Percentiles rank a stretch among this genome's conserved stretches.
Evolutionary conservation across 2,888 invertebrate genomes (phyloP).

Genomic region (Volucella zonaria): DNA sequence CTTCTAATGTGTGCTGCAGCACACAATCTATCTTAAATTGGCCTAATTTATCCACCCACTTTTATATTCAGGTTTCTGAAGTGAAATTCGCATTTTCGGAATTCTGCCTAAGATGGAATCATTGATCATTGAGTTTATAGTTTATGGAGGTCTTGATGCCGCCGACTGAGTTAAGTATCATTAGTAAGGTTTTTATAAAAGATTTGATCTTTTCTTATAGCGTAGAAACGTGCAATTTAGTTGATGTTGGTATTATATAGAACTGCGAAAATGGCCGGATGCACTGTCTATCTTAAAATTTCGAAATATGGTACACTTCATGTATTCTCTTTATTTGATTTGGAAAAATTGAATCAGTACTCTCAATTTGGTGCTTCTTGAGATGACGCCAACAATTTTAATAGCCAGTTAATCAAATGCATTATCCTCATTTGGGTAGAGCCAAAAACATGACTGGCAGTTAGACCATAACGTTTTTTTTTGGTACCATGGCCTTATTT

Average conservation of each 20-base stretch:
- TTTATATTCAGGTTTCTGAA: constrained; percentile 32
- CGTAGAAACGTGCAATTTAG: constrained; percentile 40
- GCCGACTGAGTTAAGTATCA: constrained; percentile 34
- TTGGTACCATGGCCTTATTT: no score
- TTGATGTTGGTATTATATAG: constrained; percentile 30
- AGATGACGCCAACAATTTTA: no score
- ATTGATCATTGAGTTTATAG: constrained; percentile 65
- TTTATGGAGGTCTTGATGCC: constrained; percentile 61
- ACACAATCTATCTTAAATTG: constrained; percentile 65
- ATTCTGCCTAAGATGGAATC: constrained; percentile 58
- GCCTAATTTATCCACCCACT: constrained; percentile 71
- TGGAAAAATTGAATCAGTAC: neutral
- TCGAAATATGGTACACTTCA: constrained; percentile 1
- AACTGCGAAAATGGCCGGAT: constrained; percentile 36
- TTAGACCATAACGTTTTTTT: no score
- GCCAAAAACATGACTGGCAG: no score
- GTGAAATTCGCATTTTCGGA: constrained; percentile 53
- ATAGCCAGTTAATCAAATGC: no score
- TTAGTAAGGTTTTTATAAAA: constrained; percentile 17
- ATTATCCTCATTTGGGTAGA: no score
- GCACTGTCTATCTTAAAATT: neutral
- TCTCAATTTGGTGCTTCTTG: no score
- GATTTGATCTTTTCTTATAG: constrained; percentile 12
- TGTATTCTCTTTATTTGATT: neutral
- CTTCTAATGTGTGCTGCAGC: constrained; percentile 40